Base-by-base conservation (phyloP, 37 sponge, comb jelly and placozoan genomes). In the Diacarnus erythraeanus region DNA sequence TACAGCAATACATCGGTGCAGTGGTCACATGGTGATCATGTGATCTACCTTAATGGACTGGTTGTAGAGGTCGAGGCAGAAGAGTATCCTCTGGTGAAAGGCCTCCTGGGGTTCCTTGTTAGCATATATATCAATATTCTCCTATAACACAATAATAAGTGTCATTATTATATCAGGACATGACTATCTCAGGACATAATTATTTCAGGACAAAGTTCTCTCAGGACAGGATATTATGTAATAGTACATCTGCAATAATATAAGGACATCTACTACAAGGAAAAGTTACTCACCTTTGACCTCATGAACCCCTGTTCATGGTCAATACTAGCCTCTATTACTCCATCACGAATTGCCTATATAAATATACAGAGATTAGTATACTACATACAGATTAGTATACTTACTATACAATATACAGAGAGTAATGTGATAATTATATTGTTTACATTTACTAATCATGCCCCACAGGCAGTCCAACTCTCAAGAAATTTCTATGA, bases 51-150 rank as follows among this genome's bases (percentile, higher is more conserved):
- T 98, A 57, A 98, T 87, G 29, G 93, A 91, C 71, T 95, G 94
- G 70, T 87, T 98, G 88, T 93, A 86, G 15, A 98, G 84, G 41
- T 98, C 94, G 33, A 98, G 72, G 59, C 99, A 98, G 83, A 98
- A 98, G 25, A 76, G 66, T 65, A 95, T 93, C 37, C 99, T 68
- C 64, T 95, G 85, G 72, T 98, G 95, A 77, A 95, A 98, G 8
- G 94, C 90, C 33, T 90, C 92, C 78, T 93, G 96, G 30, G 99
- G 99, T 81, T 98, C 96, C 27, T 84, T 88, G 0, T 94, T 98
- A 26, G 91, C 42, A 80, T 98, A 98, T 8, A 95, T 80, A 51
- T 98, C 94, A 12, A 86, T 88, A 47, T 84, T 92, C 66, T 94
- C 95, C 91, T 94, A 47, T 47, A n/a, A n/a, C n/a, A n/a, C n/a